phyloP scores from a whole-genome alignment of 1,140 invertebrate genomes.

The Pectinophora gossypiella region DNA sequence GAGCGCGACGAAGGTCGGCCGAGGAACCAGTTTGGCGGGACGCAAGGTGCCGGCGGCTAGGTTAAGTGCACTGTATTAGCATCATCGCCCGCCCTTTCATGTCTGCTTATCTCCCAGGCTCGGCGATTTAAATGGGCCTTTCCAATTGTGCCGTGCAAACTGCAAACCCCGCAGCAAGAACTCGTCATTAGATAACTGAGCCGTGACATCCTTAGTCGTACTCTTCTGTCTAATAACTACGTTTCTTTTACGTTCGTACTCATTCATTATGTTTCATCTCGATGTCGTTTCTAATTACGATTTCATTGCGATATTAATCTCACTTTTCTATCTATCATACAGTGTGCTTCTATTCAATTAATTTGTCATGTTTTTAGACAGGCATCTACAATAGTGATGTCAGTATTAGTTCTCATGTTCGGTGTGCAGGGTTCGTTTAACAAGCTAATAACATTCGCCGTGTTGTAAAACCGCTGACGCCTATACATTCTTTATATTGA shows the following conservation, averaged over 20 bases:
- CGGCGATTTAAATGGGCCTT: conserved; percentile 63
- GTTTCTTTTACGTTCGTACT: too few relatives aligned
- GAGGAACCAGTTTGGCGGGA: conserved; percentile 65
- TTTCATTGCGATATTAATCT: background rate
- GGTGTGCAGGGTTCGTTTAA: background rate
- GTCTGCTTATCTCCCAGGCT: conserved; percentile 59
- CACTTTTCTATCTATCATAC: too few relatives aligned
- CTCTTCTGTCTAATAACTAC: too few relatives aligned
- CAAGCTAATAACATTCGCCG: background rate
- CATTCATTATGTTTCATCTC: too few relatives aligned
- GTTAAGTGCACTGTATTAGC: conserved; percentile 70
- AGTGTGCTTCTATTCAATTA: too few relatives aligned
- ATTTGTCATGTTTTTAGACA: too few relatives aligned
- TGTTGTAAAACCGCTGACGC: background rate
- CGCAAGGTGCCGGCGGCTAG: conserved; percentile 66
- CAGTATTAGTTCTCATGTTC: background rate
- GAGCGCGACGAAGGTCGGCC: conserved; percentile 60
- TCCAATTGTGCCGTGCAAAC: conserved; percentile 56
- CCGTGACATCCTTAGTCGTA: background rate
- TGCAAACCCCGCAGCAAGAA: background rate
- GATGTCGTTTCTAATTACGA: background rate
- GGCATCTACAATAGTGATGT: too few relatives aligned
- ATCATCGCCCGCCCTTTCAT: conserved; percentile 68
- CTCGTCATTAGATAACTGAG: background rate
- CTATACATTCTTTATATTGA: background rate